These are phyloP conservation scores for Aphaenogaster ashmeadi DNA, from an alignment of 1,140 invertebrate species.

Conservation along the genomic window DNA sequence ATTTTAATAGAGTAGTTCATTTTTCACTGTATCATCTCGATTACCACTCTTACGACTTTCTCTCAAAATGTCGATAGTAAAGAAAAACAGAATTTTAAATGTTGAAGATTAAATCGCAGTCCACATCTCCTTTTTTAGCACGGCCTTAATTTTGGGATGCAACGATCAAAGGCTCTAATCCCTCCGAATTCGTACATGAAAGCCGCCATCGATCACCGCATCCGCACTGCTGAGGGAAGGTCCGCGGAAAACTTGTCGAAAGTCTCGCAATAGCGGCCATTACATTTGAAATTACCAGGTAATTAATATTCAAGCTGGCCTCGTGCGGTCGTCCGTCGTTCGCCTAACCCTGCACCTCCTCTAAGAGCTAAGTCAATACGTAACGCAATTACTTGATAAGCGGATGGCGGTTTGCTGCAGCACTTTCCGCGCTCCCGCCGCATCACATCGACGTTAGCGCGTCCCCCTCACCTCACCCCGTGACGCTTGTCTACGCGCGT, in stretches of 20 bases:
- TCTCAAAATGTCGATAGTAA: not conserved
- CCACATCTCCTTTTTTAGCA: not conserved
- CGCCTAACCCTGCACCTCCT: conserved; percentile 33
- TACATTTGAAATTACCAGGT: conserved; percentile 84
- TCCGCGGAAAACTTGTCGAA: conserved; percentile 38
- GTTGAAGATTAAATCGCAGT: not conserved
- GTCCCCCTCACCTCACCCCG: conserved; percentile 53
- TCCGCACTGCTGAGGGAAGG: not conserved
- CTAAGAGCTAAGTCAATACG: conserved; percentile 84
- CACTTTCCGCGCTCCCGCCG: conserved; percentile 74
- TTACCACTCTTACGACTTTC: not conserved
- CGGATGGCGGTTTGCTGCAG: conserved; percentile 76
- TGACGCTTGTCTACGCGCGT: not conserved
- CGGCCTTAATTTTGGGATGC: not conserved
- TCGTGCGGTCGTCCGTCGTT: conserved; percentile 59
- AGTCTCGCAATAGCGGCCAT: conserved; percentile 66
- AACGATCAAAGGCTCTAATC: not conserved
- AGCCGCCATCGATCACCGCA: conserved; percentile 7
- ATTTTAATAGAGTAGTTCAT: not conserved
- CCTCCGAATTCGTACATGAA: not conserved
- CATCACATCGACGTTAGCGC: conserved; percentile 79
- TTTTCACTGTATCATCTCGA: not conserved
- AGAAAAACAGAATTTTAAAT: not conserved
- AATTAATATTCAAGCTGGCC: conserved; percentile 84
- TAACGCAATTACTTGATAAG: conserved; percentile 85